Percentiles rank a stretch among this genome's conserved stretches.
phyloP scores from a whole-genome alignment of 2,113 vertebrate species.

The Prinia subflava region DNA sequence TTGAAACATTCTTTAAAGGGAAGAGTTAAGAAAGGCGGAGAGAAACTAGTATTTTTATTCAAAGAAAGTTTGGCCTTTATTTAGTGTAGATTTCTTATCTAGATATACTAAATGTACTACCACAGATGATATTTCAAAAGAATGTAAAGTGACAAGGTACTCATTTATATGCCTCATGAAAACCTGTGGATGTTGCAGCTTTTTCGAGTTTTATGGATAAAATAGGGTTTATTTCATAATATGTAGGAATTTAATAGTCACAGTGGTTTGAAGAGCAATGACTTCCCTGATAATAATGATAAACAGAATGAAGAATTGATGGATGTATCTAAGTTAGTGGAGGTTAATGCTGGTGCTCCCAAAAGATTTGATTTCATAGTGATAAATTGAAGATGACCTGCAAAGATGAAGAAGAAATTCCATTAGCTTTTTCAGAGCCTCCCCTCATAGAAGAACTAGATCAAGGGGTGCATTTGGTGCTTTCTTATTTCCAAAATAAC shows the following conservation, averaged over 20 bases:
- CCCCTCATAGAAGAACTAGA: not conserved
- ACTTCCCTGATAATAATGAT: slow-evolving; percentile 18
- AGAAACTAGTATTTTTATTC: not conserved
- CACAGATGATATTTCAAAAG: not conserved
- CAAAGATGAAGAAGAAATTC: slow-evolving; percentile 3
- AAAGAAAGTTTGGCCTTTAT: not conserved
- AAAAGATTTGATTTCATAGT: slow-evolving; percentile 19
- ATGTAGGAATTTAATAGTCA: slow-evolving; percentile 10
- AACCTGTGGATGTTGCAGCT: not conserved
- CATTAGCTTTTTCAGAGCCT: not conserved
- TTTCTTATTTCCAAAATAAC: not conserved
- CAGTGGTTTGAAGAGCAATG: not conserved
- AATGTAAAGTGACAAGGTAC: not conserved
- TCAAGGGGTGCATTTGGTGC: not conserved
- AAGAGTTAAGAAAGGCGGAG: not conserved
- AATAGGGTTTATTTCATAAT: not conserved
- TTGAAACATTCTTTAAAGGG: not conserved
- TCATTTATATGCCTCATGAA: not conserved
- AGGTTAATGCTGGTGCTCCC: slow-evolving; percentile 14
- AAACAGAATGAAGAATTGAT: slow-evolving; percentile 18
- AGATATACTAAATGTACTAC: not conserved
- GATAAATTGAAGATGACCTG: slow-evolving; percentile 41
- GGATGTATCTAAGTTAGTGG: not conserved
- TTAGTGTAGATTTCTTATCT: not conserved
- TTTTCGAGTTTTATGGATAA: slow-evolving; percentile 20